These are phyloP conservation scores for Gobio gobio DNA, from an alignment of 2,113 vertebrate species.

Conservation along the genomic window DNA sequence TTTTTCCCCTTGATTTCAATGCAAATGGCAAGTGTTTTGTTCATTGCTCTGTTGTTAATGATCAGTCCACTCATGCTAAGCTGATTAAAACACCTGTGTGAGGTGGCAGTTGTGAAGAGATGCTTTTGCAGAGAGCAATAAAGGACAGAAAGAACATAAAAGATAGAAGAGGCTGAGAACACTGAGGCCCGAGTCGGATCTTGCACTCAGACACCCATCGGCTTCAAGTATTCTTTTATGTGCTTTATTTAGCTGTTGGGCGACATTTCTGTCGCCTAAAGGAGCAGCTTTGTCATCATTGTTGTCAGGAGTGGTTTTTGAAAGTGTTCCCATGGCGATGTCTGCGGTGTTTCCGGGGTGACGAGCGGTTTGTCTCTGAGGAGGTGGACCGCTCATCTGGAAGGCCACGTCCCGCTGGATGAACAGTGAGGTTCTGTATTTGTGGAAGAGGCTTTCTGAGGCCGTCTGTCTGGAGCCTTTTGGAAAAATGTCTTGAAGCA, in stretches of 20 bases:
- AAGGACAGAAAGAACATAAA: background rate
- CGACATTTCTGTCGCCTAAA: slow-evolving; percentile 12
- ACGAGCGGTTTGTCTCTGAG: slow-evolving; percentile 7
- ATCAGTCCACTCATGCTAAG: background rate
- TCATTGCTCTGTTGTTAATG: background rate
- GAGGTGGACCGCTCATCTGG: slow-evolving; percentile 13
- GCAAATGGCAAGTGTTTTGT: background rate
- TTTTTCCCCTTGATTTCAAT: background rate
- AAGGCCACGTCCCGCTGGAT: slow-evolving; percentile 12
- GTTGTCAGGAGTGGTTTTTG: background rate
- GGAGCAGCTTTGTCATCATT: slow-evolving; percentile 33
- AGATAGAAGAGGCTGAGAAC: background rate
- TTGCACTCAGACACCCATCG: slow-evolving; percentile 11
- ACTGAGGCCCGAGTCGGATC: slow-evolving; percentile 18
- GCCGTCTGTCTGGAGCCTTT: slow-evolving; percentile 11
- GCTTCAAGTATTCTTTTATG: slow-evolving; percentile 33
- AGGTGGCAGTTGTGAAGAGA: background rate
- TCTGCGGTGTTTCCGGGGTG: slow-evolving; percentile 27
- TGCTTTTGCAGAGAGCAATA: slow-evolving; percentile 26
- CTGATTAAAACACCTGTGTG: slow-evolving; percentile 27
- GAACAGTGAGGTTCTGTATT: slow-evolving; percentile 30
- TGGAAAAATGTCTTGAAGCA: slow-evolving; percentile 23
- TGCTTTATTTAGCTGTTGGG: slow-evolving; percentile 13
- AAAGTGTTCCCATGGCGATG: slow-evolving; percentile 36
- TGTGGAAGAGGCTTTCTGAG: slow-evolving; percentile 16